Base-by-base conservation (phyloP, 2,113 vertebrate species). In the Rhea americana region DNA sequence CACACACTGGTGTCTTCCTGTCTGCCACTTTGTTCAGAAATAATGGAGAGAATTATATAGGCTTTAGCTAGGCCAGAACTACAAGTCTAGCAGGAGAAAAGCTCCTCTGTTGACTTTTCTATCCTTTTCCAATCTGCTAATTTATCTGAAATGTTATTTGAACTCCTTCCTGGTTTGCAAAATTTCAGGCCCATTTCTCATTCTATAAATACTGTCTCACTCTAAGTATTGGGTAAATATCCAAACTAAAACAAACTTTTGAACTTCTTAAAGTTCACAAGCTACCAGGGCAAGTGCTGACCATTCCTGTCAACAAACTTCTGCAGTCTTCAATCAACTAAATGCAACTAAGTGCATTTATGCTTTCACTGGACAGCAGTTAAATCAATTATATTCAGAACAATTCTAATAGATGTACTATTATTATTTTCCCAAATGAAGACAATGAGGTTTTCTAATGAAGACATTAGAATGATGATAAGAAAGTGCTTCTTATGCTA, bases 341-440 rank as follows among this genome's bases (percentile, higher is more conserved):
- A 92, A 87, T 41, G 17, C 75, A 95, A 45, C 37, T 56, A 82
- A 35, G 35, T 35, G 35, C 35, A 35, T 35, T 35, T 35, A 53
- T 81, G 39, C 72, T 80, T 90, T 94, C 41, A 83, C 90, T 62
- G 91, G 65, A 88, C 10, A 90, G 90, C 9, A 55, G 65, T 55
- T 82, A 87, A 93, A 95, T 73, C 53, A 92, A 81, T 92, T 91
- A 95, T 93, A 93, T 53, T 59, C 58, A 93, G 88, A 94, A 92
- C 72, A 77, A 58, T 86, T 79, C 76, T 83, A 81, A 35, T 80
- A 90, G 26, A 91, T 45, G 47, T 35, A 50, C 67, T 15, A n/a
- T 65, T 89, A 90, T 74, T 83, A 59, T 86, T 89, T 96, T 96
- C 45, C 61, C 58, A 72, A 9, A 25, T 85, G 53, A 95, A 94